Base-by-base conservation (phyloP, 1,140 invertebrate genomes). In the Drosophila carrolli region DNA sequence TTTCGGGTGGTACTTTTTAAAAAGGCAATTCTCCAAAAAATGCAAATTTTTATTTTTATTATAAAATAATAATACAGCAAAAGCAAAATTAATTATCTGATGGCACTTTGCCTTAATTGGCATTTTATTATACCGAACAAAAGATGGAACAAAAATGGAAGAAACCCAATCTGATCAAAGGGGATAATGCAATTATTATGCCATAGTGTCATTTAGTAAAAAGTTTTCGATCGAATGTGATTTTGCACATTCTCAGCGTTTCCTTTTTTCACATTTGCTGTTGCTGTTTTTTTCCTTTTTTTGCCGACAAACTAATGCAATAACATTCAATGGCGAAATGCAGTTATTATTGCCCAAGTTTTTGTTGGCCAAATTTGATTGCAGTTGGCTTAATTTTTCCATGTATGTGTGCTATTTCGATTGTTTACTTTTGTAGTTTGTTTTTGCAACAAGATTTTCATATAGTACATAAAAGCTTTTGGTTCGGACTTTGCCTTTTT, bases 251-350 rank as follows among this genome's bases (percentile, higher is more conserved):
- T 51, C 59, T 55, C 55, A 29, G 48, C 54, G 23, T 23, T 23
- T 23, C 2, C 23, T 23, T 23, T 14, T 81, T 67, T 38, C 19
- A 43, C 35, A 66, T 67, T 67, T 38, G n/a, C 51, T 44, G 13
- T 43, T 23, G 19, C 53, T 67, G 29, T 44, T 48, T 29, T 48
- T 37, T 41, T 10, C 32, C 14, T 48, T n/a, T 35, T 14, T 41
- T 51, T 44, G 13, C 67, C 56, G 37, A 44, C 70, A 78, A 85
- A 85, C 81, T 85, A 85, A 86, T 86, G 82, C 81, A 85, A 85
- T 85, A 85, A 85, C 77, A 85, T 81, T 85, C 82, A 85, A 86
- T 83, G 81, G 81, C 41, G 76, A 79, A 79, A 83, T 85, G 65
- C 78, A 78, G 82, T 85, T 85, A 85, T 85, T 85, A 85, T 85